phyloP scores from a whole-genome alignment of 2,888 invertebrate species.

The Nudaria mundana region DNA sequence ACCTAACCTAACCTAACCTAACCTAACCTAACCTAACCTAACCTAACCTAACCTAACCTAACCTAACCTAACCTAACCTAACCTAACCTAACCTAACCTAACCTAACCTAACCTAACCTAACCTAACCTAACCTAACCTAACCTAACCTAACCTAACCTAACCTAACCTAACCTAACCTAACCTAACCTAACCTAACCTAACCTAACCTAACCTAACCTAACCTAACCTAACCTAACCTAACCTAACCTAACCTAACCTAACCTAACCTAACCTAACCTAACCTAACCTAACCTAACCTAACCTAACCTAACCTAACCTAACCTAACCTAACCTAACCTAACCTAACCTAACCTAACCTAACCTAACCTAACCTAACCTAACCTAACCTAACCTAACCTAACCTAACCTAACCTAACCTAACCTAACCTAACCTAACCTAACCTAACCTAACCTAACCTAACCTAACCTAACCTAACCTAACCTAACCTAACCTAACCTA shows the following conservation, averaged over 20 bases:
- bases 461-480: slow-evolving; percentile 7
- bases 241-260: slow-evolving; percentile 11
- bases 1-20: slow-evolving; percentile 3
- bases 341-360: slow-evolving; percentile 5
- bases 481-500: slow-evolving; percentile 8
- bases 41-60: slow-evolving; percentile 3
- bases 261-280: slow-evolving; percentile 6
- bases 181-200: slow-evolving; percentile 5
- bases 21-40: slow-evolving; percentile 4
- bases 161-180: slow-evolving; percentile 6
- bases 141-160: slow-evolving; percentile 8
- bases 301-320: slow-evolving; percentile 3
- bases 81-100: slow-evolving; percentile 6
- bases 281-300: slow-evolving; percentile 4
- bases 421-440: slow-evolving; percentile 8
- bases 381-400: slow-evolving; percentile 4
- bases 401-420: slow-evolving; percentile 6
- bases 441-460: slow-evolving; percentile 8
- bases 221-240: slow-evolving; percentile 12
- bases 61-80: slow-evolving; percentile 3
- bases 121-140: slow-evolving; percentile 8
- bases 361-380: slow-evolving; percentile 4
- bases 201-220: slow-evolving; percentile 6
- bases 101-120: slow-evolving; percentile 7
- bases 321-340: slow-evolving; percentile 6